Base-by-base conservation (phyloP, 2,797 vertebrate species). In the Bradypodion ventrale region DNA sequence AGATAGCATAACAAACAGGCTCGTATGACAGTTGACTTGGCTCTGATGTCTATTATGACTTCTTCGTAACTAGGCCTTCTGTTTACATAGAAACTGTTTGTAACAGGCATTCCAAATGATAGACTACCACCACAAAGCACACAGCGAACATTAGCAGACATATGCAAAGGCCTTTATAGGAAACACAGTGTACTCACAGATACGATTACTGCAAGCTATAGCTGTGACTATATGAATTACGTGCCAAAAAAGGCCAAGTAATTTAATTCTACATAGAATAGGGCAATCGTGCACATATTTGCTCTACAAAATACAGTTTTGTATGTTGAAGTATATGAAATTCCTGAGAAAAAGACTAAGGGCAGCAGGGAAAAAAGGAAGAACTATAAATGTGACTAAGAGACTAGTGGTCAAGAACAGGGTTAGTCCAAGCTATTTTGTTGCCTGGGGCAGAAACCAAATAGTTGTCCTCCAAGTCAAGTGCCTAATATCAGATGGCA, bases 1-100 rank as follows among this genome's bases (percentile, higher is more conserved):
- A 78, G 42, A 69, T 15, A 70, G 42, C 52, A 70, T 19, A 70
- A 62, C 73, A 78, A 72, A 29, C 5, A 62, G 75, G 66, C 60
- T 78, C 73, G 37, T 32, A 78, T 78, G 59, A 62, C 52, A 62
- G 42, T 79, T 87, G 62, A 75, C 32, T 70, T 60, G 27, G 27
- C 72, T 75, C 70, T 52, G 27, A 29, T 15, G 19, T 87, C 63
- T 87, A 75, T 80, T 77, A 77, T 72, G 65, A 68, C 40, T 80
- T 80, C 35, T 62, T 52, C 40, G 70, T 87, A 75, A 87, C 76
- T 74, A 87, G 40, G 81, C 65, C 76, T 75, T 80, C 68, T 15
- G 42, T 87, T 87, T 84, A 87, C 65, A 80, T 1, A 44, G 79
- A 75, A 49, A 85, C 80, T 56, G 52, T 81, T 77, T 85, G 73